Conservation (phyloP, 2,113 vertebrate species). For the Ptilonorhynchus violaceus region DNA sequence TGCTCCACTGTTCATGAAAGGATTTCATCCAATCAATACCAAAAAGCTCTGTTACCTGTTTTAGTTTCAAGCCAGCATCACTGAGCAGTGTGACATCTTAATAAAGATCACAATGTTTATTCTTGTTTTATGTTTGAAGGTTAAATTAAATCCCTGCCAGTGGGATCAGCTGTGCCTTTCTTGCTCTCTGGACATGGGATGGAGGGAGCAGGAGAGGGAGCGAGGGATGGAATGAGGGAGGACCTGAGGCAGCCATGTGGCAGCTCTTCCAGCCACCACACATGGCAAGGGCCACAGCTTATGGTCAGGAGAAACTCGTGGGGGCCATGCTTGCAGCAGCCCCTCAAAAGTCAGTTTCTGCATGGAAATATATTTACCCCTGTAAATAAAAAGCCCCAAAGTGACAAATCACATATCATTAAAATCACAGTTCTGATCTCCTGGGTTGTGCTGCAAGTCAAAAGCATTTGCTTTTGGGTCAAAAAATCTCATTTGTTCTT, state of each 20-base stretch:
- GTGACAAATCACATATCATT: background rate
- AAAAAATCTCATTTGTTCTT: background rate
- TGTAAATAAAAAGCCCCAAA: background rate
- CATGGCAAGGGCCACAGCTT: background rate
- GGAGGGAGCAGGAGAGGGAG: background rate
- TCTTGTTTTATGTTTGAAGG: background rate
- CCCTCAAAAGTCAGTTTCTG: background rate
- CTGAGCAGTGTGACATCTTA: background rate
- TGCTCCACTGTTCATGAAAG: background rate
- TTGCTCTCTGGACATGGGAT: background rate
- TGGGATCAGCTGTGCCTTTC: background rate
- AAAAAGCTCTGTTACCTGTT: background rate
- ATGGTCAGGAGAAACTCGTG: rapidly evolving
- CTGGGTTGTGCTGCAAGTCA: background rate
- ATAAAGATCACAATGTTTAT: background rate
- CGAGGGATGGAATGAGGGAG: background rate
- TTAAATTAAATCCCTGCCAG: background rate
- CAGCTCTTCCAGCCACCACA: rapidly evolving
- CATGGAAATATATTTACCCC: background rate
- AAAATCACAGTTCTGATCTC: background rate
- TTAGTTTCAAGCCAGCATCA: background rate
- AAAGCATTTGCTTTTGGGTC: background rate
- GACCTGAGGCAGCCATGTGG: rapidly evolving
- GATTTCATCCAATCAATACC: background rate
- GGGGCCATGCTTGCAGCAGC: background rate